phyloP scores from a whole-genome alignment of 1,140 invertebrate species.

The Antheraea pernyi region DNA sequence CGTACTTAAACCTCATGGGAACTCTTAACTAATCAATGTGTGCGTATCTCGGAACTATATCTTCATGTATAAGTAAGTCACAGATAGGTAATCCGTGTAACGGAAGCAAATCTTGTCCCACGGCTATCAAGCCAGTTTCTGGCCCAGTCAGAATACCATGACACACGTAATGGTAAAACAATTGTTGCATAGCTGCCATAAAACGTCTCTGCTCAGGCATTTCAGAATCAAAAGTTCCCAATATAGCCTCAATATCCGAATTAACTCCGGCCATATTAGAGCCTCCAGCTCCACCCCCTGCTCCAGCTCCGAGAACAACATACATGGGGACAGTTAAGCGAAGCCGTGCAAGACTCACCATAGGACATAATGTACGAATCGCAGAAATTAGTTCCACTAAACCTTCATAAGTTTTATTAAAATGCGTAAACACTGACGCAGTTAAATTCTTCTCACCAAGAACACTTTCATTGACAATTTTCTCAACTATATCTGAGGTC shows the following conservation, averaged over 20 bases:
- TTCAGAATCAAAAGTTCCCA: slow-evolving; percentile 86
- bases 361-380: slow-evolving; percentile 88
- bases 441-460: slow-evolving; percentile 82
- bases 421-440: slow-evolving; percentile 81
- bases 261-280: slow-evolving; percentile 46
- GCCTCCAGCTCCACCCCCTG: slow-evolving; percentile 40
- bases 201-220: slow-evolving; percentile 86
- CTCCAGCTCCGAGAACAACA: slow-evolving; percentile 79
- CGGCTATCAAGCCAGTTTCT: slow-evolving; percentile 80
- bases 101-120: slow-evolving; percentile 84
- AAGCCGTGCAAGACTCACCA: slow-evolving; percentile 82
- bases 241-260: slow-evolving; percentile 84
- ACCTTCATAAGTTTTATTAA: slow-evolving; percentile 84
- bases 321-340: slow-evolving; percentile 85
- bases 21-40: slow-evolving; percentile 56
- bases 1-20: not conserved
- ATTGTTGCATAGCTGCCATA: slow-evolving; percentile 87
- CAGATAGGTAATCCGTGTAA: slow-evolving; percentile 84
- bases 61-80: slow-evolving; percentile 86
- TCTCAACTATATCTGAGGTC: slow-evolving; percentile 81
- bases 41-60: slow-evolving; percentile 86
- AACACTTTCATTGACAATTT: slow-evolving; percentile 82
- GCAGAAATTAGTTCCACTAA: slow-evolving; percentile 87
- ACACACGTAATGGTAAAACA: slow-evolving; percentile 90
- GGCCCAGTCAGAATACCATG: slow-evolving; percentile 82